Base-by-base conservation (phyloP, 2,888 invertebrate species). In the Lutraria lutraria region DNA sequence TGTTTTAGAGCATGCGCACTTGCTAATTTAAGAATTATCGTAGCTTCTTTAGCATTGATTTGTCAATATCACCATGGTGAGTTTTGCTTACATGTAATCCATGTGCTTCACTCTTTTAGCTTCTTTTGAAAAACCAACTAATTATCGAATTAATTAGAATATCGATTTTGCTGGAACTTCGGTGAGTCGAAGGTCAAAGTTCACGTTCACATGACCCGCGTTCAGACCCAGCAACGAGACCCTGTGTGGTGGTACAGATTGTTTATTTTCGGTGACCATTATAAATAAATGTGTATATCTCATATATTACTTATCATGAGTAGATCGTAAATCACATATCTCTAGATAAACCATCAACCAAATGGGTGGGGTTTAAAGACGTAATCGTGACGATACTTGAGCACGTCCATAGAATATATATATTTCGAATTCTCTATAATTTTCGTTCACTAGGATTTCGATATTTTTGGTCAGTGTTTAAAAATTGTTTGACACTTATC, bases 291-390 rank as follows among this genome's bases (percentile, higher is more conserved):
- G n/a, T 8, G 25, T 68, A 25, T 25, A 43, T 43, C 43, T 68
- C 8, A 68, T 68, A 8, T 68, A n/a, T 25, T 25, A 68, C 25
- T 68, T 43, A 12, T 68, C 56, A 68, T 68, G 63, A 68, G 63
- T n/a, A 68, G 25, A 25, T 68, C 13, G 25, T 68, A 68, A 25
- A 68, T 68, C 13, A 12, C 25, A 8, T 25, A 25, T 68, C 25
- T n/a, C n/a, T 60, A 60, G 60, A 68, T 68, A 68, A 68, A 68
- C n/a, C n/a, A n/a, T 0, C 13, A 25, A 25, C n/a, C n/a, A n/a
- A 68, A 68, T 13, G 63, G 63, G 63, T n/a, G n/a, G 63, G 63
- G 63, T 25, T 68, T 68, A 25, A 68, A 68, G n/a, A 68, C 63
- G 63, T 68, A 68, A 68, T 12, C 25, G 63, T 68, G 63, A 68